These are phyloP conservation scores for Megamerina dolium DNA, from an alignment of 2,888 invertebrate species.

Conservation along the genomic window DNA sequence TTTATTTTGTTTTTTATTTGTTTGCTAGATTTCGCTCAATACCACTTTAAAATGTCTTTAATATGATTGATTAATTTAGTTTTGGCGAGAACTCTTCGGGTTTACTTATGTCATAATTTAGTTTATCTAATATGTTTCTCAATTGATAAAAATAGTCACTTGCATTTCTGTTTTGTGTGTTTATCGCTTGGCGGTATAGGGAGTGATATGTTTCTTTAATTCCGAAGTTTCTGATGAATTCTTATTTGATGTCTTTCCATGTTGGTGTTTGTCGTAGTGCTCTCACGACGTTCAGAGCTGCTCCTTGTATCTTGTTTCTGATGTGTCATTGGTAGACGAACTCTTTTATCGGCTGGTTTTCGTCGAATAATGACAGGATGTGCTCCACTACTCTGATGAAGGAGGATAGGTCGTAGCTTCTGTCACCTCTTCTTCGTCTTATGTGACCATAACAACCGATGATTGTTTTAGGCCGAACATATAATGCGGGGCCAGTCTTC, in stretches of 20 bases:
- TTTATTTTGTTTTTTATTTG: no score
- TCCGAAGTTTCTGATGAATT: conserved; percentile 16
- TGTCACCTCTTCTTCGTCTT: conserved; percentile 4
- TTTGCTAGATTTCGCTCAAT: conserved; percentile 14
- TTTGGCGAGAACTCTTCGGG: conserved; percentile 17
- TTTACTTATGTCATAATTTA: conserved; percentile 17
- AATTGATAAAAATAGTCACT: conserved; percentile 18
- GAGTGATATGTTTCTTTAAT: conserved; percentile 16
- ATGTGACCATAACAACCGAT: no score
- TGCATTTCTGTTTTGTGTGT: conserved; percentile 14
- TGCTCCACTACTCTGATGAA: conserved; percentile 15
- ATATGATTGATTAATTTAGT: conserved; percentile 18
- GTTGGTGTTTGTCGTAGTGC: conserved; percentile 15
- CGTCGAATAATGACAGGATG: conserved; percentile 10
- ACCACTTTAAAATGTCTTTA: conserved; percentile 18
- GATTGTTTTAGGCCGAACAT: no score
- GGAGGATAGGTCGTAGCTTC: conserved; percentile 12
- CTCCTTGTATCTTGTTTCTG: conserved; percentile 12
- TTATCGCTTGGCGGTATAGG: conserved; percentile 14
- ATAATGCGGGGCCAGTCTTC: no score
- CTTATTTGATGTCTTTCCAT: conserved; percentile 14
- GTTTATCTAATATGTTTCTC: conserved; percentile 20
- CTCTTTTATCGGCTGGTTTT: conserved; percentile 9
- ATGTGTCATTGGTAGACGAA: conserved; percentile 12
- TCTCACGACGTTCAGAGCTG: conserved; percentile 3